Percentiles rank a stretch among this genome's conserved stretches.
Conservation (phyloP, 2,113 vertebrate species). For the Heterocephalus glaber region DNA sequence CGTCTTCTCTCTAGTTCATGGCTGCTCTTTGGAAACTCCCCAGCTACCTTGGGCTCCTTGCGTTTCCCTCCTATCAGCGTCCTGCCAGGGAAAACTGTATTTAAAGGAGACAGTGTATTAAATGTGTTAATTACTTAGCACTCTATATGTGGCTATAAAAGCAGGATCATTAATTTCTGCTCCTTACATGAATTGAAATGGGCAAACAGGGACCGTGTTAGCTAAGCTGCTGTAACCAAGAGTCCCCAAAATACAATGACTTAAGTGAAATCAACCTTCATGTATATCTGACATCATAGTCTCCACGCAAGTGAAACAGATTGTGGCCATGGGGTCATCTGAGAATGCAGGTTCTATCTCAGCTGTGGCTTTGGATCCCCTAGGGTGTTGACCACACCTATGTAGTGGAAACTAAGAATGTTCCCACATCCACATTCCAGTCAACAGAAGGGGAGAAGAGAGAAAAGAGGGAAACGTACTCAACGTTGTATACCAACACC, state of each 20-base stretch:
- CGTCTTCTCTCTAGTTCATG: neutral
- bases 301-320: neutral
- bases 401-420: neutral
- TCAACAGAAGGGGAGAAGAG: neutral
- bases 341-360: neutral
- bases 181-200: neutral
- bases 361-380: neutral
- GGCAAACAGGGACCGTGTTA: neutral
- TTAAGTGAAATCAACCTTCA: neutral
- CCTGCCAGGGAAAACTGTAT: neutral
- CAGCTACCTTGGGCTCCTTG: neutral
- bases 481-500: neutral
- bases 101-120: neutral
- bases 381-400: rapidly evolving
- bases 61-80: neutral
- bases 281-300: neutral
- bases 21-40: neutral
- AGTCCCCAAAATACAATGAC: neutral
- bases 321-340: neutral
- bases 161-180: neutral
- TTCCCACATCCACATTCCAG: neutral
- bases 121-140: neutral
- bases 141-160: neutral
- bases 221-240: neutral
- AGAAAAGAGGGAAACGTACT: neutral